A percentile compares a stretch with the other conserved stretches of the same genome.
Evolutionary conservation across 2,113 vertebrate species (phyloP).

Genomic region (Anoura caudifer): DNA sequence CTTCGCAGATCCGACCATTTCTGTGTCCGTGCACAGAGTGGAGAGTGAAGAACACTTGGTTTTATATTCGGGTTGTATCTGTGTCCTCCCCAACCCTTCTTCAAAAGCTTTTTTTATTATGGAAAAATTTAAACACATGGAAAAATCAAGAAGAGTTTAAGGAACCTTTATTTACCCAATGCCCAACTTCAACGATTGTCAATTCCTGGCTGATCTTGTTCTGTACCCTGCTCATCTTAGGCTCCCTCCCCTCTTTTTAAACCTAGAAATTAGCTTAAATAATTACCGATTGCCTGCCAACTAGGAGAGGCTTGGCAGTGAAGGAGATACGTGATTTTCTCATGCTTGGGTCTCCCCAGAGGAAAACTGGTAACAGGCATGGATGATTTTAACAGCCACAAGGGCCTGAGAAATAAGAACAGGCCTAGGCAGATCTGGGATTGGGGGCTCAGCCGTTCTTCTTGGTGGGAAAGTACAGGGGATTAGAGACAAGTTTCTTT

Average conservation of each 20-base stretch:
- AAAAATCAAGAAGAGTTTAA: background rate
- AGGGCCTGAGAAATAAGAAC: background rate
- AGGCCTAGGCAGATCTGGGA: background rate
- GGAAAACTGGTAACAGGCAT: background rate
- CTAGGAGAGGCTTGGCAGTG: background rate
- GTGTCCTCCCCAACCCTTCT: background rate
- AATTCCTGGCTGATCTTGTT: background rate
- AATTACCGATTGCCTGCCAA: background rate
- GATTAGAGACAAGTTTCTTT: background rate
- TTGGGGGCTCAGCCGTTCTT: background rate
- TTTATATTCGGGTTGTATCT: conserved; percentile 3
- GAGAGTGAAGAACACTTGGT: background rate
- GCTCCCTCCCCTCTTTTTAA: background rate
- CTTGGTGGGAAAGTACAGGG: background rate
- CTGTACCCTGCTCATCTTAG: background rate
- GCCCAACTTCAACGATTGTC: background rate
- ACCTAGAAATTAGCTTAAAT: conserved; percentile 10
- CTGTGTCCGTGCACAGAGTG: background rate
- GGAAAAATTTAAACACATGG: background rate
- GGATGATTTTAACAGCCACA: background rate
- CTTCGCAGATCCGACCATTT: background rate
- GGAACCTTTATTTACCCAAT: background rate
- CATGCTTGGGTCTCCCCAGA: background rate
- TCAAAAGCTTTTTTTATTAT: background rate
- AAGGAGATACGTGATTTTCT: conserved; percentile 18